These are phyloP conservation scores for Notoglanidium macrostoma DNA, from an alignment of 2,797 vertebrate species.

Conservation along the genomic window DNA sequence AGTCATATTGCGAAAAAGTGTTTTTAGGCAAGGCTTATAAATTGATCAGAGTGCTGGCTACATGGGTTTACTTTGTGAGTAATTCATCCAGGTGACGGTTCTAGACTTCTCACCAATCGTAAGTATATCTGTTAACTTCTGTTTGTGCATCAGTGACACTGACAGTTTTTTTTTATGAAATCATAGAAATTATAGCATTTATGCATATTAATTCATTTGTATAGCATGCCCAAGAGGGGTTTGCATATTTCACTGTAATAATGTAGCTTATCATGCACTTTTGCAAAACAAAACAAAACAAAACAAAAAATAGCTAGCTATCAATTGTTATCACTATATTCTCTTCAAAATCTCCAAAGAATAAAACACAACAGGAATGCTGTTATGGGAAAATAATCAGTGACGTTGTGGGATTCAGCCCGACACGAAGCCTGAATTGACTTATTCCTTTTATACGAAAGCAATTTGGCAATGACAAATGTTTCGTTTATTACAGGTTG, in stretches of 20 bases:
- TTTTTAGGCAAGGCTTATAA: slow-evolving; percentile 67
- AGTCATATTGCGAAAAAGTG: slow-evolving; percentile 42
- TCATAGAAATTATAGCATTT: not conserved
- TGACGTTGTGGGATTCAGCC: not conserved
- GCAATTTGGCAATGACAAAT: not conserved
- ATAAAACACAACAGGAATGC: not conserved
- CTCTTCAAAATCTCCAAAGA: not conserved
- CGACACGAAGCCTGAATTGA: not conserved
- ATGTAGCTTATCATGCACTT: not conserved
- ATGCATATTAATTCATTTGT: not conserved
- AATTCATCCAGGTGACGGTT: slow-evolving; percentile 50
- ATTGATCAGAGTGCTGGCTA: slow-evolving; percentile 56
- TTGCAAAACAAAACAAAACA: not conserved
- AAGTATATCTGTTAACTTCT: slow-evolving; percentile 53
- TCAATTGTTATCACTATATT: not conserved
- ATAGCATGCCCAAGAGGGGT: not conserved
- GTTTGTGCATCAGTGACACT: not conserved
- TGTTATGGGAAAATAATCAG: not conserved
- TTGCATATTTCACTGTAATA: not conserved
- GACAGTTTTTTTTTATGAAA: not conserved
- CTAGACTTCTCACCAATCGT: slow-evolving; percentile 55
- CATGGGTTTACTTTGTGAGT: slow-evolving; percentile 46
- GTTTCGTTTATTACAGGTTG: not conserved
- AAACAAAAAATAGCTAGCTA: not conserved
- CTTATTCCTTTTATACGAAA: not conserved